Percentiles rank a stretch among this genome's conserved stretches.
These are phyloP conservation scores for Brachionus asplanchnoidis DNA, from an alignment of 1,140 invertebrate genomes.

Conservation along the genomic window DNA sequence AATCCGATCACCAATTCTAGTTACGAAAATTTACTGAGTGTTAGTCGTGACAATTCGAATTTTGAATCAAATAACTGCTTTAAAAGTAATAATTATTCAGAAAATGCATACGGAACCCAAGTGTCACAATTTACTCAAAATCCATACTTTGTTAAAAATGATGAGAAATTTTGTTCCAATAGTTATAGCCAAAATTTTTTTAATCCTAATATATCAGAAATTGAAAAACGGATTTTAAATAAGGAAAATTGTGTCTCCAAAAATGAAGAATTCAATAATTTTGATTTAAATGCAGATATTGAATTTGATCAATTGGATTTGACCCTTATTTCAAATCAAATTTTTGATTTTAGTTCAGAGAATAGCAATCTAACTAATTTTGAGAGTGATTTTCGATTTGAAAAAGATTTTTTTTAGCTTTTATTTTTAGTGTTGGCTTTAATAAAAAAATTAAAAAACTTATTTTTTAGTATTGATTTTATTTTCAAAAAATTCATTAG, in stretches of 20 bases:
- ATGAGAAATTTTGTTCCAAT: not conserved
- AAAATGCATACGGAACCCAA: not conserved
- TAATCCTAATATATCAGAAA: not conserved
- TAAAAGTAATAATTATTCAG: not conserved
- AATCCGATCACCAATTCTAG: not conserved
- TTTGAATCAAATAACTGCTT: not conserved
- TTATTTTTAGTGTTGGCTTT: not conserved
- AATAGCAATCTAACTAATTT: constrained; percentile 11
- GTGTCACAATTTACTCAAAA: not conserved
- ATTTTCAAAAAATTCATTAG: no score
- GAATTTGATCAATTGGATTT: not conserved
- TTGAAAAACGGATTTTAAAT: not conserved
- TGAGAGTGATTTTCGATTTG: not conserved
- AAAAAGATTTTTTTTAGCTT: not conserved
- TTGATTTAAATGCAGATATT: not conserved
- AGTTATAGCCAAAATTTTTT: not conserved
- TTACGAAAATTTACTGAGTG: not conserved
- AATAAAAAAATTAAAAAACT: no score
- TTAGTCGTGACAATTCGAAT: not conserved
- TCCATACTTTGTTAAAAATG: not conserved
- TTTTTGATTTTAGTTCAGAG: not conserved
- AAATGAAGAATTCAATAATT: not conserved
- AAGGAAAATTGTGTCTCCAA: not conserved
- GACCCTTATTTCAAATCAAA: not conserved
- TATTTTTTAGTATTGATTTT: no score